A percentile compares a stretch with the other conserved stretches of the same genome.
Conservation (phyloP, 2,113 vertebrate species). For the Mirounga angustirostris region DNA sequence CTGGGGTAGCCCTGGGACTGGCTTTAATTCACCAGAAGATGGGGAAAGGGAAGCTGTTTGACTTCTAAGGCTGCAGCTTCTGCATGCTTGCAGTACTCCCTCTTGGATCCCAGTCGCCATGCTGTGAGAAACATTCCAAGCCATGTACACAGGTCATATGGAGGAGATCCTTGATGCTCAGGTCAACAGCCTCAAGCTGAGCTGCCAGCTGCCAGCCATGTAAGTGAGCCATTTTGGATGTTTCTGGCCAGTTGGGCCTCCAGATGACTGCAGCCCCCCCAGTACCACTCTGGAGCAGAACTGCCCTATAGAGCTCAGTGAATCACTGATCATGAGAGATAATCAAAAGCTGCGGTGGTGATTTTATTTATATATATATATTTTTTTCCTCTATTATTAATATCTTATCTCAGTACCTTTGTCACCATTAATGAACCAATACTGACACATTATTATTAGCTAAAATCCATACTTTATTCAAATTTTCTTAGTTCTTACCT, state of each 20-base stretch:
- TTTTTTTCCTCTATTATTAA: background rate
- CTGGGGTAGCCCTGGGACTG: background rate
- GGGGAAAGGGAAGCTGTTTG: background rate
- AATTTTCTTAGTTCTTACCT: background rate
- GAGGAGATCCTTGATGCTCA: background rate
- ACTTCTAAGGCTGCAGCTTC: background rate
- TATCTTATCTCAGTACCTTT: background rate
- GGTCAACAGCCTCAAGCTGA: background rate
- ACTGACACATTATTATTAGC: background rate
- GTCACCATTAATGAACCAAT: background rate
- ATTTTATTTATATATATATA: background rate
- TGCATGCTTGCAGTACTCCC: background rate
- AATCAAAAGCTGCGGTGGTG: background rate
- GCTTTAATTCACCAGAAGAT: constrained; percentile 42
- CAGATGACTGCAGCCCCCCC: background rate
- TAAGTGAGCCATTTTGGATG: background rate
- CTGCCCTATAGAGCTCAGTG: background rate
- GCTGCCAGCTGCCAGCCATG: background rate
- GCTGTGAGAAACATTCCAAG: background rate
- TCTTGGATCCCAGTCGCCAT: background rate
- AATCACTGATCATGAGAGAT: background rate
- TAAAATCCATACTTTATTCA: background rate
- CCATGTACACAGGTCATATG: background rate
- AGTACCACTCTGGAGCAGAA: constrained; percentile 11
- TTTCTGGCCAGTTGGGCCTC: background rate